A percentile compares a stretch with the other conserved stretches of the same genome.
These are phyloP conservation scores for Puma concolor DNA, from an alignment of 2,113 vertebrate species.

Conservation along the genomic window DNA sequence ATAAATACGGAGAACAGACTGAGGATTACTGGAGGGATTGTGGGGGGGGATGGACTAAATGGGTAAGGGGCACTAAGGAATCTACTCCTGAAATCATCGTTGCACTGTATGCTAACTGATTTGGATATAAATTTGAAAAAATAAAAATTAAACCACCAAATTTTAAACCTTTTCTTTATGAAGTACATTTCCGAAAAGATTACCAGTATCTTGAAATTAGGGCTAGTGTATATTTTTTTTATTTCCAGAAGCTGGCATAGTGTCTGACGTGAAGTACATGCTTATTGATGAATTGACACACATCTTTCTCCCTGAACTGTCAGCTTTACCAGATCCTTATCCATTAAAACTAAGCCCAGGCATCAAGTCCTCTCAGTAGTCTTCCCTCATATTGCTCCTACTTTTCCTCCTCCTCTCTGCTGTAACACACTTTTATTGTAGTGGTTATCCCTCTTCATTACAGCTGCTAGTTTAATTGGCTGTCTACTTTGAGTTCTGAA, in stretches of 20 bases:
- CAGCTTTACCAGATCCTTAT: not conserved
- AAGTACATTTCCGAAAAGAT: not conserved
- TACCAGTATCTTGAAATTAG: slow-evolving; percentile 26
- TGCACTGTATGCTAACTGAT: too few relatives aligned
- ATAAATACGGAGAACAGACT: too few relatives aligned
- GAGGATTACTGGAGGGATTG: too few relatives aligned
- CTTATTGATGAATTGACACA: not conserved
- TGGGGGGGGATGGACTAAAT: too few relatives aligned
- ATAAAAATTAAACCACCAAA: not conserved
- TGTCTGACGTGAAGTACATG: not conserved
- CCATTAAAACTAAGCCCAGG: not conserved
- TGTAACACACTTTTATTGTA: not conserved
- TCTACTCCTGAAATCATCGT: too few relatives aligned
- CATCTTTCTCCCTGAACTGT: not conserved
- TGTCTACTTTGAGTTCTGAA: not conserved
- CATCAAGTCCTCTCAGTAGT: not conserved
- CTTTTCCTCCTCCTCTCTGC: not conserved
- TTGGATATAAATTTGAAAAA: too few relatives aligned
- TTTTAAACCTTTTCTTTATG: slow-evolving; percentile 10
- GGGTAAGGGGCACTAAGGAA: too few relatives aligned
- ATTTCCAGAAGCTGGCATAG: not conserved
- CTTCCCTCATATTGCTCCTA: not conserved
- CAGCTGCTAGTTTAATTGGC: not conserved
- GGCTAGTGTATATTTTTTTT: not conserved
- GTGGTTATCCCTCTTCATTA: not conserved